Evolutionary conservation across 2,797 vertebrate genomes (phyloP).

Genomic region (Sitta carolinensis): DNA sequence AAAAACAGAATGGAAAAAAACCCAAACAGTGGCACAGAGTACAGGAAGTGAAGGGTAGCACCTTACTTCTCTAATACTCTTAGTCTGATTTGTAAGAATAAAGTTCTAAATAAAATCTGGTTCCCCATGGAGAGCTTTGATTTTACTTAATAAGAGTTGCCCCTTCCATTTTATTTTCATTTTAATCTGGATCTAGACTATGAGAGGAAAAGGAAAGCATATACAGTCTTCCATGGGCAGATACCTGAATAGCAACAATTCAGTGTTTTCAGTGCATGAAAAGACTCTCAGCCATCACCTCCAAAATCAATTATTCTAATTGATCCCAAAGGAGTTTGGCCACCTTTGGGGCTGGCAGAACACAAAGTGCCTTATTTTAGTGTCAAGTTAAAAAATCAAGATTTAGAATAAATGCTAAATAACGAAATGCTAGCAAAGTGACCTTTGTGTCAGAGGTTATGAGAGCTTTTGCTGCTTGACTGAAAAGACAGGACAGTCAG

Average conservation of each 20-base stretch:
- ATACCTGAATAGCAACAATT: background rate
- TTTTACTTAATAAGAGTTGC: background rate
- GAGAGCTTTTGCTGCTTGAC: background rate
- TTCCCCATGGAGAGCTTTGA: background rate
- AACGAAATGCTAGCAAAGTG: conserved; percentile 21
- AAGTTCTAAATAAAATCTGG: background rate
- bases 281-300: background rate
- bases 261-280: background rate
- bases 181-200: background rate
- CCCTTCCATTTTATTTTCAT: background rate
- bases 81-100: background rate
- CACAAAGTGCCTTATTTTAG: background rate
- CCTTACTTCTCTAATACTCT: background rate
- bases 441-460: conserved; percentile 27
- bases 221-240: background rate
- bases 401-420: conserved; percentile 5
- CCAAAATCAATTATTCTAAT: conserved; percentile 28
- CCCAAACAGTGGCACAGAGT: background rate
- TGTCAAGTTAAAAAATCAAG: conserved; percentile 8
- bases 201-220: background rate
- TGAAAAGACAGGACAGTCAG: conserved; percentile 9
- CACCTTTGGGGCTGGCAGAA: background rate
- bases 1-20: background rate
- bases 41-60: background rate
- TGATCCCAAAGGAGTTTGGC: background rate